These are phyloP conservation scores for Onychostruthus taczanowskii DNA, from an alignment of 2,113 vertebrate genomes.

Conservation along the genomic window DNA sequence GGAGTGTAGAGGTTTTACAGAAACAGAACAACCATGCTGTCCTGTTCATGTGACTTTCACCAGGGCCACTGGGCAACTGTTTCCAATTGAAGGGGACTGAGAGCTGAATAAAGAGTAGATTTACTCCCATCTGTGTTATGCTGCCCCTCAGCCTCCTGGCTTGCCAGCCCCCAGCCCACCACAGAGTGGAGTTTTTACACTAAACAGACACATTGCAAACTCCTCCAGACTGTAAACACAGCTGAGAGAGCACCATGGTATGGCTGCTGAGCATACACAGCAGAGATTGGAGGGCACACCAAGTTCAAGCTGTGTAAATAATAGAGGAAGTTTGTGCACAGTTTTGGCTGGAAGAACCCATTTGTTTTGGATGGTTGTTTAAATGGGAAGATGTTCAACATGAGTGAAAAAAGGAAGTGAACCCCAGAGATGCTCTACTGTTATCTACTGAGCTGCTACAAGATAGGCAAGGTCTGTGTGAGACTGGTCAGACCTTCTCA, in stretches of 20 bases:
- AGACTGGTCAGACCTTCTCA: background rate
- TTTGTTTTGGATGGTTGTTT: constrained; percentile 48
- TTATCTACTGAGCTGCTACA: background rate
- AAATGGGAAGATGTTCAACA: constrained; percentile 35
- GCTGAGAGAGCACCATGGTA: constrained; percentile 49
- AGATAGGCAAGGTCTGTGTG: background rate
- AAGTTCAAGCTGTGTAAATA: constrained; percentile 65
- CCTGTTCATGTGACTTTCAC: background rate
- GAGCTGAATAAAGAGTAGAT: constrained; percentile 29
- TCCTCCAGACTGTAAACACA: constrained; percentile 73
- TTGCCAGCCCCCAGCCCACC: background rate
- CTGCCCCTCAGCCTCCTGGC: background rate
- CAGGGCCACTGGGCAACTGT: constrained; percentile 25
- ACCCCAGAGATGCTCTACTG: background rate
- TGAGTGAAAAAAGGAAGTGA: constrained; percentile 37
- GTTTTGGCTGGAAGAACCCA: constrained; percentile 37
- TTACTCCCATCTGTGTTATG: constrained; percentile 11
- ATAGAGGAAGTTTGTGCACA: constrained; percentile 38
- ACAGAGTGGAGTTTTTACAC: constrained; percentile 46
- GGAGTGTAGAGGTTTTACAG: background rate
- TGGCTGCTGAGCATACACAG: constrained; percentile 37
- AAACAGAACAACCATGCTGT: background rate
- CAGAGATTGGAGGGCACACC: constrained; percentile 4
- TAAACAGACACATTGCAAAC: constrained; percentile 51
- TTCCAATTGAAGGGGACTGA: constrained; percentile 10